phyloP scores from a whole-genome alignment of 2,113 vertebrate genomes.

The Pandion haliaetus region DNA sequence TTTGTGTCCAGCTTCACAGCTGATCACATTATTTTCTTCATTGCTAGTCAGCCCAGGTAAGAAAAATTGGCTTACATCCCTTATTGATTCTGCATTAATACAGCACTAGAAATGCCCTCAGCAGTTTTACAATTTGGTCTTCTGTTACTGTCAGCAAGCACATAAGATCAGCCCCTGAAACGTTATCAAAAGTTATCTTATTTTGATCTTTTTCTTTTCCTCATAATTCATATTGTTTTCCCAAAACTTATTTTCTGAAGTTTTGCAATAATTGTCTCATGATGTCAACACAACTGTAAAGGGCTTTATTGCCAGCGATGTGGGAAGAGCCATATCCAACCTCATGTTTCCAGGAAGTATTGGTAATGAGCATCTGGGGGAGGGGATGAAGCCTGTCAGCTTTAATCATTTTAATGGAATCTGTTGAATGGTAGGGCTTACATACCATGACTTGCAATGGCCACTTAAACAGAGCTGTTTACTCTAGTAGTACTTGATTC shows the following conservation, averaged over 20 bases:
- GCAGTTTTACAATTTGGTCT: neutral
- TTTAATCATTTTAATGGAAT: neutral
- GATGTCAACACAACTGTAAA: neutral
- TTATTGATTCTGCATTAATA: neutral
- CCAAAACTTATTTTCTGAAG: neutral
- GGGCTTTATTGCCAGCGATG: neutral
- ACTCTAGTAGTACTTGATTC: neutral
- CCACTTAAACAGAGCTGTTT: neutral
- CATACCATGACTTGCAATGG: neutral
- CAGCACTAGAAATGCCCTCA: neutral
- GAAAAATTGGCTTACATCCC: neutral
- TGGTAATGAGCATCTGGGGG: neutral
- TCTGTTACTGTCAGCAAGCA: neutral
- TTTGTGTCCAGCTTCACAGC: neutral
- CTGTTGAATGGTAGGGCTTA: neutral
- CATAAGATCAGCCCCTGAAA: neutral
- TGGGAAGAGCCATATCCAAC: neutral
- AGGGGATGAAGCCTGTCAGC: neutral
- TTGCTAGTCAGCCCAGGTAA: neutral
- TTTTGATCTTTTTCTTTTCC: neutral
- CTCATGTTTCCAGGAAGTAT: neutral
- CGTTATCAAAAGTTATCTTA: neutral
- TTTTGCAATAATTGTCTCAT: neutral
- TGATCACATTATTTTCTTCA: neutral
- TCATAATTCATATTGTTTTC: neutral